A percentile compares a stretch with the other conserved stretches of the same genome.
Conservation (phyloP, 2,888 invertebrate genomes). For the Aquatica leii region DNA sequence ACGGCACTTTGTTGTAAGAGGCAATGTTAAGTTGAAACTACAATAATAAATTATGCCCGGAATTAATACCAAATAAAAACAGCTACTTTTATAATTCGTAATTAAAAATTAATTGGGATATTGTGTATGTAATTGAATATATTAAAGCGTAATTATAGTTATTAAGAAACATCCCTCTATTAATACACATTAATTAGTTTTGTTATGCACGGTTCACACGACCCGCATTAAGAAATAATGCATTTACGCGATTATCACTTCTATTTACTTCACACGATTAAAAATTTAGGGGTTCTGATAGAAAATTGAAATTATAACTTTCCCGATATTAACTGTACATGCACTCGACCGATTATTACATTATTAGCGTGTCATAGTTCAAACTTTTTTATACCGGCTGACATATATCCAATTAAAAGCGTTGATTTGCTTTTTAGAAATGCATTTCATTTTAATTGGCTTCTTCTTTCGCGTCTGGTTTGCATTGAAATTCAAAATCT, state of each 20-base stretch:
- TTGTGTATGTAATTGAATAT: conserved; percentile 3
- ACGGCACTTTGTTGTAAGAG: too few relatives aligned
- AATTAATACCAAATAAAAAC: not conserved
- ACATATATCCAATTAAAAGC: conserved; percentile 4
- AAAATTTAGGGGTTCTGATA: not conserved
- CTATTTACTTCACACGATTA: conserved; percentile 5
- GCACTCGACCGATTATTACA: too few relatives aligned
- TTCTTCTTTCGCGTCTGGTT: too few relatives aligned
- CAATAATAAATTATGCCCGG: not conserved
- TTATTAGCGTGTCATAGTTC: not conserved
- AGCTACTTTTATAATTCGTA: conserved; percentile 6
- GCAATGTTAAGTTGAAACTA: too few relatives aligned
- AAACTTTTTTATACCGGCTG: not conserved
- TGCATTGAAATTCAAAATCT: conserved; percentile 1
- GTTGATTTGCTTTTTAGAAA: conserved; percentile 2
- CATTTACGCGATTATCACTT: conserved; percentile 2
- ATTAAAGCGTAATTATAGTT: conserved; percentile 8
- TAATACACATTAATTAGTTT: conserved; percentile 11
- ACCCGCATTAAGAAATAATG: conserved; percentile 3
- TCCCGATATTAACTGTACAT: too few relatives aligned
- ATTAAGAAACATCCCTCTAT: conserved; percentile 7
- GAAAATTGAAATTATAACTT: too few relatives aligned
- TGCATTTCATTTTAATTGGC: not conserved
- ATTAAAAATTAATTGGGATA: conserved; percentile 5
- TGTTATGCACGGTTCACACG: conserved; percentile 1